These are phyloP conservation scores for Rotaria socialis DNA, from an alignment of 2,888 invertebrate genomes.

Conservation along the genomic window DNA sequence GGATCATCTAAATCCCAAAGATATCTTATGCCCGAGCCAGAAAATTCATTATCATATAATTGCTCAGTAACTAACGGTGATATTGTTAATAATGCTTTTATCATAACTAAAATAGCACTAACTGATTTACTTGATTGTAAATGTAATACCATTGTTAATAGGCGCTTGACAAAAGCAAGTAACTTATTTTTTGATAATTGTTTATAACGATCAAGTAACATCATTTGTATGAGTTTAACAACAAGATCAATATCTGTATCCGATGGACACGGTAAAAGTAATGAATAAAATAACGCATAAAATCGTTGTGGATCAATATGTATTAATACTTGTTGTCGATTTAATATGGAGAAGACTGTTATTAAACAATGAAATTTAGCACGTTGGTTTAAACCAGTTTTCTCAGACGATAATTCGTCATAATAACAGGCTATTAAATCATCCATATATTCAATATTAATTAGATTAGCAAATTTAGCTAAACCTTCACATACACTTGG, in stretches of 20 bases:
- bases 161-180: constrained; percentile 20
- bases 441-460: constrained; percentile 37
- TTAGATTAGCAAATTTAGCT: constrained; percentile 26
- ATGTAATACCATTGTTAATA: constrained; percentile 12
- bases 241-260: constrained; percentile 24
- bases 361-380: constrained; percentile 37
- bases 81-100: constrained; percentile 35
- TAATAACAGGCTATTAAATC: constrained; percentile 25
- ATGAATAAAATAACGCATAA: constrained; percentile 34
- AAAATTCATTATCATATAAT: constrained; percentile 27
- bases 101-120: constrained; percentile 1
- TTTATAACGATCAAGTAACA: constrained; percentile 31
- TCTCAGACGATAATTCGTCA: background rate
- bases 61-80: background rate
- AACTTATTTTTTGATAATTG: constrained; percentile 30
- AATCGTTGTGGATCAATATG: constrained; percentile 34
- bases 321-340: constrained; percentile 13
- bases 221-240: background rate
- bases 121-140: background rate
- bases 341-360: constrained; percentile 17
- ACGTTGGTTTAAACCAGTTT: background rate
- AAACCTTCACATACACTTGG: constrained; percentile 31
- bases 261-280: background rate
- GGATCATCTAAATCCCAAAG: background rate
- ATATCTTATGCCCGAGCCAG: background rate